These are phyloP conservation scores for Neogale vison DNA, from an alignment of 2,113 vertebrate genomes.

Conservation along the genomic window DNA sequence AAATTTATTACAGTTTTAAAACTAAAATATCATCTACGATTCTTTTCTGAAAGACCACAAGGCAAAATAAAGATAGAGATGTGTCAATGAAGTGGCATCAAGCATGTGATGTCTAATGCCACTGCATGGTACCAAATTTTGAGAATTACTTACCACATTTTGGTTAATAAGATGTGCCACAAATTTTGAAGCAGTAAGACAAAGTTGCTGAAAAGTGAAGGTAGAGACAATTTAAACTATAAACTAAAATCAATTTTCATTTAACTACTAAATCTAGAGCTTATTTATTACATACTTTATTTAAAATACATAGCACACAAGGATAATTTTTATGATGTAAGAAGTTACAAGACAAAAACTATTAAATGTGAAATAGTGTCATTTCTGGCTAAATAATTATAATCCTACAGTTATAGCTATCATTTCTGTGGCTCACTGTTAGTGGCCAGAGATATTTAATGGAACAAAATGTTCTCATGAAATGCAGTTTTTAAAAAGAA, in stretches of 20 bases:
- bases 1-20: constrained; percentile 1
- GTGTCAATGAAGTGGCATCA: background rate
- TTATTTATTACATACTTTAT: background rate
- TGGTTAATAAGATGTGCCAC: constrained; percentile 99
- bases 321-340: background rate
- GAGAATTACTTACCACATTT: constrained; percentile 93
- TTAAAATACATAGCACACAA: background rate
- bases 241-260: constrained; percentile 26
- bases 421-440: background rate
- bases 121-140: background rate
- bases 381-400: background rate
- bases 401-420: background rate
- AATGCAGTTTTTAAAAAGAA: background rate
- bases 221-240: constrained; percentile 46
- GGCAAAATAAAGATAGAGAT: background rate
- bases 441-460: background rate
- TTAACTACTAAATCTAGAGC: background rate
- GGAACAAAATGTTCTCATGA: background rate
- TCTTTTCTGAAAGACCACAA: background rate
- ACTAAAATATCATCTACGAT: constrained; percentile 21
- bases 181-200: constrained; percentile 97
- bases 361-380: background rate
- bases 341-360: background rate
- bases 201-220: constrained; percentile 93
- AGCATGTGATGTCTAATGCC: background rate